phyloP scores from a whole-genome alignment of 2,888 invertebrate species.

The Rhamnusium bicolor region DNA sequence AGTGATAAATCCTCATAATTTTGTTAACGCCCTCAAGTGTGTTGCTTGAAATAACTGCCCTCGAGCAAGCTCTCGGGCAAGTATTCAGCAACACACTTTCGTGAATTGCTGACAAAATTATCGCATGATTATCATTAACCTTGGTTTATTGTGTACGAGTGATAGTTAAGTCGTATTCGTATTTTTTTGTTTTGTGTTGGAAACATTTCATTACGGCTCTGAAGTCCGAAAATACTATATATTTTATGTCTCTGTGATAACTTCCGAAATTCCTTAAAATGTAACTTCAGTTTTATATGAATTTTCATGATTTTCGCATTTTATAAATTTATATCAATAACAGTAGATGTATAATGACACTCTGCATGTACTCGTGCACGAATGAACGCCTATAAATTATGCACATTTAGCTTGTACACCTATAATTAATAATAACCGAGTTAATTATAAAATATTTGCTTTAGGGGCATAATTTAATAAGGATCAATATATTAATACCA shows the following conservation, averaged over 20 bases:
- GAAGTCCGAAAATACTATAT: neutral
- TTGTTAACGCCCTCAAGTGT: no score
- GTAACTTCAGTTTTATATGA: neutral
- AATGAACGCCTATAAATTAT: conserved; percentile 17
- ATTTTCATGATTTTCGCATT: neutral
- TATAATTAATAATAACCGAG: conserved; percentile 17
- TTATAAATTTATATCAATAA: neutral
- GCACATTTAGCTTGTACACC: conserved; percentile 12
- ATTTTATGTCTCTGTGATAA: neutral
- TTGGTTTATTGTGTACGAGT: no score
- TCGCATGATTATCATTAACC: no score
- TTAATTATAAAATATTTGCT: conserved; percentile 27
- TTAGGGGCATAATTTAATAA: conserved; percentile 50
- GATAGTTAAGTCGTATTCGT: no score
- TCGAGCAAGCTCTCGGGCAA: no score
- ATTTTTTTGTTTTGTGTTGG: no score
- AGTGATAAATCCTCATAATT: no score
- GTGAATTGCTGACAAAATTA: no score
- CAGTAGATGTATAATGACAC: neutral
- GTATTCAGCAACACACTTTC: no score
- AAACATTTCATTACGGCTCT: neutral
- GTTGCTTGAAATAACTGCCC: no score
- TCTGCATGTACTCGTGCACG: neutral
- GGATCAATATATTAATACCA: conserved; percentile 54
- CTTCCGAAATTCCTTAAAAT: neutral